Percentiles rank a stretch among this genome's conserved stretches.
Evolutionary conservation across 2,113 vertebrate species (phyloP).

Genomic region (Eublepharis macularius): DNA sequence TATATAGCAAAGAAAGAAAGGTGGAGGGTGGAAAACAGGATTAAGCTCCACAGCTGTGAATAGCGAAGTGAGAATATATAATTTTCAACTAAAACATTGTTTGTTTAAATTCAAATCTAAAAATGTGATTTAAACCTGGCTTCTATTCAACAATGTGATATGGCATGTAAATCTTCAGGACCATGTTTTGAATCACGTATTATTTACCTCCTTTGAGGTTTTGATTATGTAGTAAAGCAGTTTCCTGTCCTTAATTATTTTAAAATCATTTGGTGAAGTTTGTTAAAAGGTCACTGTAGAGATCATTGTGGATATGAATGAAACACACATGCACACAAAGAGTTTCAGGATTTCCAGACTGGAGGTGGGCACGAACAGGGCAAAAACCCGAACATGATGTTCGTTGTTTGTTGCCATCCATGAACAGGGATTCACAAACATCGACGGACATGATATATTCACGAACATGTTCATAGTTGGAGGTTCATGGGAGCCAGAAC

Average conservation of each 20-base stretch:
- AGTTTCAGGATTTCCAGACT: rapidly evolving
- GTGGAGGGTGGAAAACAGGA: slow-evolving; percentile 21
- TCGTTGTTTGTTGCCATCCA: no score
- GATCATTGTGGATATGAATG: slow-evolving; percentile 34
- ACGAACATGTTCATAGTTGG: no score
- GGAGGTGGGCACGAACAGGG: no score
- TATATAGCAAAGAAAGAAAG: slow-evolving; percentile 14
- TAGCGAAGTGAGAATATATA: slow-evolving; percentile 38
- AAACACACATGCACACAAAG: slow-evolving; percentile 6
- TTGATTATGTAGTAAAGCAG: background rate
- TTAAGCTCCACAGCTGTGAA: slow-evolving; percentile 31
- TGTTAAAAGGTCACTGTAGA: slow-evolving; percentile 45
- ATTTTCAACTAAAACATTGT: slow-evolving; percentile 46
- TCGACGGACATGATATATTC: no score
- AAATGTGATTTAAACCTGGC: slow-evolving; percentile 61
- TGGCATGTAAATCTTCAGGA: slow-evolving; percentile 33
- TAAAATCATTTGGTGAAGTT: slow-evolving; percentile 24
- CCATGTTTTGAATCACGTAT: slow-evolving; percentile 28
- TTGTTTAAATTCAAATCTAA: slow-evolving; percentile 52
- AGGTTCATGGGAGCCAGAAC: no score
- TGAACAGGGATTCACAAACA: no score
- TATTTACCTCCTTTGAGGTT: slow-evolving; percentile 17
- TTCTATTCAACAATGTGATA: slow-evolving; percentile 46
- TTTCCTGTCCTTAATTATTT: slow-evolving; percentile 36
- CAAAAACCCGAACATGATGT: no score